phyloP scores from a whole-genome alignment of 2,113 vertebrate genomes.

The Apeltes quadracus region DNA sequence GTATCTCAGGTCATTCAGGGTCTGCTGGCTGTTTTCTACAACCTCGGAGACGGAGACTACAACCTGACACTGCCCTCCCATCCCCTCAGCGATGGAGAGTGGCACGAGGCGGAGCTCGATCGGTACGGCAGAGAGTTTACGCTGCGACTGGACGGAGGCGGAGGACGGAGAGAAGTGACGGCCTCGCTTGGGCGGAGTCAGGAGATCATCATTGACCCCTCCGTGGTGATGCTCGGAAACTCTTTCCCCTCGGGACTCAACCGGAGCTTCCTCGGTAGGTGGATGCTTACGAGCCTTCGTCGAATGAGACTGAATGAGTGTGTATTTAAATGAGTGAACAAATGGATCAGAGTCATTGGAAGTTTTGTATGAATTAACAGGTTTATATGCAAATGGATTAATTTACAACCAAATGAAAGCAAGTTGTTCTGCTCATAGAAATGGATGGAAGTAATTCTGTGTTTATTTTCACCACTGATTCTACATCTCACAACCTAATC shows the following conservation, averaged over 20 bases:
- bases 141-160: slow-evolving; percentile 86
- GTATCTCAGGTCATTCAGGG: slow-evolving; percentile 81
- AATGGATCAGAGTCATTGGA: slow-evolving; percentile 2
- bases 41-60: slow-evolving; percentile 87
- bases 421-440: not conserved
- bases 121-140: slow-evolving; percentile 87
- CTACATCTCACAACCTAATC: slow-evolving; percentile 2
- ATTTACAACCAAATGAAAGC: not conserved
- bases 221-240: slow-evolving; percentile 85
- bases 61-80: slow-evolving; percentile 83
- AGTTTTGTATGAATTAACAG: slow-evolving; percentile 6
- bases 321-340: not conserved
- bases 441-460: slow-evolving; percentile 17
- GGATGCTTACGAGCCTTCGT: not conserved
- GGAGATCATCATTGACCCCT: slow-evolving; percentile 87
- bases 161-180: slow-evolving; percentile 82
- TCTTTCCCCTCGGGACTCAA: slow-evolving; percentile 82
- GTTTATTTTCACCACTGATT: slow-evolving; percentile 8
- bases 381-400: not conserved
- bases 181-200: slow-evolving; percentile 81
- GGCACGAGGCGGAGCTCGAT: slow-evolving; percentile 87
- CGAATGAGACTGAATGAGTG: not conserved
- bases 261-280: slow-evolving; percentile 85
- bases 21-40: slow-evolving; percentile 85
- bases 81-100: slow-evolving; percentile 86